phyloP scores from a whole-genome alignment of 2,888 invertebrate species.

The Sympetrum striolatum region DNA sequence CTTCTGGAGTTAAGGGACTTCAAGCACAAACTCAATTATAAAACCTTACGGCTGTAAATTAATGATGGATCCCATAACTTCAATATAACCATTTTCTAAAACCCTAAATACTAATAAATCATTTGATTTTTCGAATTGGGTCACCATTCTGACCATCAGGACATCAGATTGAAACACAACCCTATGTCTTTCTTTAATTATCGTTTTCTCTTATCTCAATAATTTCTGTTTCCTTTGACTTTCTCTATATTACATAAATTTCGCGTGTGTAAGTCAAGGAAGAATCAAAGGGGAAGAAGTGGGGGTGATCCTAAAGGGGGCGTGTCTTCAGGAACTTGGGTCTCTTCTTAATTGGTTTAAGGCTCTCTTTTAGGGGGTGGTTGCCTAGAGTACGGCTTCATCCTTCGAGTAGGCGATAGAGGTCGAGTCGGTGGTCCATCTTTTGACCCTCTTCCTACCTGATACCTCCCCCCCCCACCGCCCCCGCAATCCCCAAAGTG shows the following conservation, averaged over 20 bases:
- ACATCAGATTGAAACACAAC: too few species aligned
- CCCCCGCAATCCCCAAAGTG: neutral
- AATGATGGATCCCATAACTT: too few species aligned
- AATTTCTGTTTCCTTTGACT: neutral
- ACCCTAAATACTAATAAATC: too few species aligned
- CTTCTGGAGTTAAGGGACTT: too few species aligned
- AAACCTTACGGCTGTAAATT: too few species aligned
- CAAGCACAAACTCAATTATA: too few species aligned
- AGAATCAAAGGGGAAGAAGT: neutral
- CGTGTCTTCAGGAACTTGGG: neutral
- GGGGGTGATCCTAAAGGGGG: neutral
- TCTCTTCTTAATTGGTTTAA: slow-evolving; percentile 9
- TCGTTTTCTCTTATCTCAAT: neutral
- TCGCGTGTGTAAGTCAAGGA: neutral
- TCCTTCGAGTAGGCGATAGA: neutral
- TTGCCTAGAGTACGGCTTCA: neutral
- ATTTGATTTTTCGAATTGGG: too few species aligned
- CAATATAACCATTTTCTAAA: too few species aligned
- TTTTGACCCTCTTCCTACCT: neutral
- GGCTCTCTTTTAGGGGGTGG: neutral
- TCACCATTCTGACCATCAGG: too few species aligned
- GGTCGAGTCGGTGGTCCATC: neutral
- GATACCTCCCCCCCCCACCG: neutral
- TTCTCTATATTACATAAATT: neutral
- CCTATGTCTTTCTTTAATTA: too few species aligned